Percentiles rank a stretch among this genome's conserved stretches.
These are phyloP conservation scores for Barypeithes pellucidus DNA, from an alignment of 2,888 invertebrate species.

Conservation along the genomic window DNA sequence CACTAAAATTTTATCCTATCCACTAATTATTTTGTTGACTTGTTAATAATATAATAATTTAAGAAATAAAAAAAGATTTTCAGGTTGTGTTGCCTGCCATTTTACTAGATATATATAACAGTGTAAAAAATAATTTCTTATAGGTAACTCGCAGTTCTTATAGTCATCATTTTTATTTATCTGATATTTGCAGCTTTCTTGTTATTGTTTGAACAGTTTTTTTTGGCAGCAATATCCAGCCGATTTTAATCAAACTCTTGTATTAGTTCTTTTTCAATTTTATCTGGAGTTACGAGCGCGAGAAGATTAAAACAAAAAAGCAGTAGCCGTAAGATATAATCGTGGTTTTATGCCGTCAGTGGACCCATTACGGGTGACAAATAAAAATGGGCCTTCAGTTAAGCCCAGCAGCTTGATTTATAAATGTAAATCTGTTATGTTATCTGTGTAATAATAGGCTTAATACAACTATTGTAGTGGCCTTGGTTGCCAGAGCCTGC, in stretches of 20 bases:
- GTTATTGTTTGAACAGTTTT: constrained; percentile 1
- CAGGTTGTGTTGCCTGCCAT: too few relatives aligned
- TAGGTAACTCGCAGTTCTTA: too few relatives aligned
- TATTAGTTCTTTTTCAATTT: constrained; percentile 18
- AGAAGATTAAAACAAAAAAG: constrained; percentile 23
- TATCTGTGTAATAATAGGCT: constrained; percentile 61
- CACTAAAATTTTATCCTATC: too few relatives aligned
- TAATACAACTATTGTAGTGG: constrained; percentile 68
- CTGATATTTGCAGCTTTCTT: background rate
- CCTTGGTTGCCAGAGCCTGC: constrained; percentile 62
- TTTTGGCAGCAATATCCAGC: background rate
- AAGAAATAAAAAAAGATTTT: too few relatives aligned
- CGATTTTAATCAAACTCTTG: background rate
- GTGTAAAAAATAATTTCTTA: too few relatives aligned
- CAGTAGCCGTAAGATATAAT: constrained; percentile 39
- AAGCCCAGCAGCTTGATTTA: constrained; percentile 43
- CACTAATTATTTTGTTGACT: too few relatives aligned
- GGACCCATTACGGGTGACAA: constrained; percentile 38
- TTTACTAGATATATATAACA: too few relatives aligned
- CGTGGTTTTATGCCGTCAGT: constrained; percentile 27
- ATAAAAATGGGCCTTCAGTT: constrained; percentile 44
- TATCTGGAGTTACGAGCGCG: constrained; percentile 14
- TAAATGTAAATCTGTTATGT: constrained; percentile 52
- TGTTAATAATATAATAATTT: too few relatives aligned
- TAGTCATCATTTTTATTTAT: too few relatives aligned